phyloP scores from a whole-genome alignment of 2,797 vertebrate species.

The Vipera ursinii region DNA sequence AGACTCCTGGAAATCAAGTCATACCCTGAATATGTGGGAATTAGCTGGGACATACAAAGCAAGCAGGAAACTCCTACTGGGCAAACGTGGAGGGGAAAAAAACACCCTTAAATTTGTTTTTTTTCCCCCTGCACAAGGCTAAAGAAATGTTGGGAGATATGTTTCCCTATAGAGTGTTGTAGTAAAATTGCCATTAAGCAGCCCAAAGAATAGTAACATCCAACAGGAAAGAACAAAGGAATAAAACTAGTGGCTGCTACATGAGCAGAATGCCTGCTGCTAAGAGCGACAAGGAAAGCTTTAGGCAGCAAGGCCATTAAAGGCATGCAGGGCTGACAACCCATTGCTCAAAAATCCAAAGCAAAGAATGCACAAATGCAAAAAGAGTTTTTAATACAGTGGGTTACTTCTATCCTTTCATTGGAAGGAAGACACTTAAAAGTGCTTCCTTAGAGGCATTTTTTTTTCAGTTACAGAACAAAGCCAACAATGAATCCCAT shows the following conservation, averaged over 20 bases:
- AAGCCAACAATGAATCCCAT: not conserved
- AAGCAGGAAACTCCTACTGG: constrained; percentile 57
- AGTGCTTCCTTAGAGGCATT: not conserved
- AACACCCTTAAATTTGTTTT: constrained; percentile 40
- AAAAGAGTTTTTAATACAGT: not conserved
- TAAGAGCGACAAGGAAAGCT: not conserved
- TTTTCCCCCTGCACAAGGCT: constrained; percentile 13
- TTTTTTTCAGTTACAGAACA: not conserved
- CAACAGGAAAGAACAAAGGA: constrained; percentile 42
- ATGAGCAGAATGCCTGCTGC: constrained; percentile 28
- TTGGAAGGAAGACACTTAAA: constrained; percentile 4
- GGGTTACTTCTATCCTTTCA: not conserved
- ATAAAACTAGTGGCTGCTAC: constrained; percentile 33
- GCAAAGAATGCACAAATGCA: not conserved
- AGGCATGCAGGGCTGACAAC: constrained; percentile 10
- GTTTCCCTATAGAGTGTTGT: constrained; percentile 29
- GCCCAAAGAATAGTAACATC: constrained; percentile 9
- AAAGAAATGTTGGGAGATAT: constrained; percentile 10
- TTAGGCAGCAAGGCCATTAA: constrained; percentile 17
- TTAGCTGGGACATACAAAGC: constrained; percentile 47
- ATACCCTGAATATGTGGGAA: constrained; percentile 19
- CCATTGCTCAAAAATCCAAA: constrained; percentile 21
- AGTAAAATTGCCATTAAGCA: constrained; percentile 43
- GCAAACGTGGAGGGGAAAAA: constrained; percentile 33
- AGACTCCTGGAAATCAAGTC: constrained; percentile 55